Evolutionary conservation across 2,113 vertebrate genomes (phyloP), one percentile per base, ranked within the genome.

Genomic region (Mormyrus lacerda): DNA sequence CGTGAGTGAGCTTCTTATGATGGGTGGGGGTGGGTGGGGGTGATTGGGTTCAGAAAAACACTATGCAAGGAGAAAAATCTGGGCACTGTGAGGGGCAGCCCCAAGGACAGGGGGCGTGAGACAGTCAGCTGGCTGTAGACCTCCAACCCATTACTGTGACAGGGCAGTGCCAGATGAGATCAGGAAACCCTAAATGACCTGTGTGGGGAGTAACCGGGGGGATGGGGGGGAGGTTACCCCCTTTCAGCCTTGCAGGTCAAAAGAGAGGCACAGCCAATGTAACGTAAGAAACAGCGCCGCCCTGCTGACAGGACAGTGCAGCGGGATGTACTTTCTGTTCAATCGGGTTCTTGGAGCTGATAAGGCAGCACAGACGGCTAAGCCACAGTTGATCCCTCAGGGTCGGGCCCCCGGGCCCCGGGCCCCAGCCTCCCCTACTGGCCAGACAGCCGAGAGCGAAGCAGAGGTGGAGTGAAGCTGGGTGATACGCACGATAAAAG

Each of bases 361-460:
- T 47, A 39, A 89, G 86, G 45, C 88, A 65, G 11, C 11, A n/a
- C 21, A 21, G 44, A 85, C 82, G 50, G 82, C 79, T 89, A 55
- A 89, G 48, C 13, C 53, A 45, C 79, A 89, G 88, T 79, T 85
- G 79, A 27, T 89, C 48, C 50, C 51, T 9, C 69, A 8, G 39
- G 24, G 58, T n/a, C n/a, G n/a, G n/a, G n/a, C n/a, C n/a, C n/a
- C n/a, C n/a, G n/a, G n/a, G n/a, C n/a, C n/a, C n/a, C 45, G 17
- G 27, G 17, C 9, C 88, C 82, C 51, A 61, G 11, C 11, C 6
- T 5, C 39, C 24, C 21, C 45, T 47, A 10, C 45, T 9, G 45
- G 44, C 2, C 47, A 13, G 45, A 31, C 1, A 85, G 83, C 24
- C 5, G 4, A 13, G 83, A 85, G 44, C n/a, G 44, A 42, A 79